Percentiles rank a stretch among this genome's conserved stretches.
phyloP scores from a whole-genome alignment of 2,888 invertebrate species.

The Hydraecia micacea region DNA sequence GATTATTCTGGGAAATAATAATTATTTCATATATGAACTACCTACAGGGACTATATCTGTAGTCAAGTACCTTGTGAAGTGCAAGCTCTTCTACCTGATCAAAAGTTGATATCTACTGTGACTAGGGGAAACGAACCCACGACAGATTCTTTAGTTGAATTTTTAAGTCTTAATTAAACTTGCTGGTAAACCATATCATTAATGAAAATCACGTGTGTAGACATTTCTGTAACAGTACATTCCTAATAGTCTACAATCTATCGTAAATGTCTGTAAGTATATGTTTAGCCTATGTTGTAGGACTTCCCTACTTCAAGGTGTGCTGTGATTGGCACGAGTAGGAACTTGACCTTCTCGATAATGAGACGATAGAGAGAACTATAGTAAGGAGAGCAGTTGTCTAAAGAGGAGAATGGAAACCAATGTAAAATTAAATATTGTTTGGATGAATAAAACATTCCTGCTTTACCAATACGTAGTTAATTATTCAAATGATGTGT shows the following conservation, averaged over 20 bases:
- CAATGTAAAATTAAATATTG: neutral
- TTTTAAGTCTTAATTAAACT: neutral
- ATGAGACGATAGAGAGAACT: neutral
- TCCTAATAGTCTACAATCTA: neutral
- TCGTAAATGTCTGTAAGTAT: conserved; percentile 3
- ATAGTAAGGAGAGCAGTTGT: neutral
- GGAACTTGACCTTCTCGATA: conserved; percentile 25
- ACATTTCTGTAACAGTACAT: conserved; percentile 18
- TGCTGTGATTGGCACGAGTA: conserved; percentile 22
- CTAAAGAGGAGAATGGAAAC: too few species aligned
- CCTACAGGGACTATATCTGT: neutral
- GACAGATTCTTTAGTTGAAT: neutral
- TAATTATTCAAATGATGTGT: neutral
- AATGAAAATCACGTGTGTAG: neutral
- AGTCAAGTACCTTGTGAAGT: neutral
- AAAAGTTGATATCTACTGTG: neutral
- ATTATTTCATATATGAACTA: neutral
- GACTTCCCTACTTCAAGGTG: conserved; percentile 48
- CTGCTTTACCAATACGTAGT: neutral
- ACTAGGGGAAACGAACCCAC: too few species aligned
- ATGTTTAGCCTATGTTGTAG: conserved; percentile 12
- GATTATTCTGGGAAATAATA: neutral
- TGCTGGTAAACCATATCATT: neutral
- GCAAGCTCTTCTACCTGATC: neutral
- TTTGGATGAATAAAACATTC: neutral